These are phyloP conservation scores for Thereva unica DNA, from an alignment of 2,888 invertebrate genomes.

Conservation along the genomic window DNA sequence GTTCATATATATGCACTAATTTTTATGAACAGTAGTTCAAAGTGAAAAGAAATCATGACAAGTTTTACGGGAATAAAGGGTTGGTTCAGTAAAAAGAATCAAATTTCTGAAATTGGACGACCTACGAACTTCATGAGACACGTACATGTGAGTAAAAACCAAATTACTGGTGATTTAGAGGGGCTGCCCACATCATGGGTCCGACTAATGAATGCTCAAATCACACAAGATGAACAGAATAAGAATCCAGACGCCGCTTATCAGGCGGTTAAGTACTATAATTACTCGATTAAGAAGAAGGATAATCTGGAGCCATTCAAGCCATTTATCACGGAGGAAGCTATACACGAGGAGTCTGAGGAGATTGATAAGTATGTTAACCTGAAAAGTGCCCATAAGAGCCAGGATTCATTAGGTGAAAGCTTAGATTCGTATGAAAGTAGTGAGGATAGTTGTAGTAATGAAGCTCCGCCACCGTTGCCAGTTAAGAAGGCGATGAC, in stretches of 20 bases:
- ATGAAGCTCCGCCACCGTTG: constrained; percentile 53
- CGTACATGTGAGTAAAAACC: constrained; percentile 85
- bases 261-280: constrained; percentile 88
- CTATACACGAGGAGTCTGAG: constrained; percentile 80
- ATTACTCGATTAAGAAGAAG: constrained; percentile 83
- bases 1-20: too few species aligned
- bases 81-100: constrained; percentile 56
- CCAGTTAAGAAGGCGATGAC: constrained; percentile 58
- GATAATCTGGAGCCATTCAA: constrained; percentile 74
- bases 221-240: constrained; percentile 83
- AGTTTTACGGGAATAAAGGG: constrained; percentile 53
- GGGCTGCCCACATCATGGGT: constrained; percentile 86
- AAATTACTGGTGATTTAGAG: constrained; percentile 78
- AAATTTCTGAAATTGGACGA: constrained; percentile 68
- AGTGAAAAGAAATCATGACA: constrained; percentile 46
- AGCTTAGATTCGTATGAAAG: constrained; percentile 54
- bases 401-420: constrained; percentile 64
- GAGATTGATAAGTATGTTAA: constrained; percentile 78
- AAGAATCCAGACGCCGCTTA: constrained; percentile 89
- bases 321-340: constrained; percentile 78
- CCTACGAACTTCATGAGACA: constrained; percentile 85
- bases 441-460: constrained; percentile 23
- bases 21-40: neutral
- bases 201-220: constrained; percentile 76
- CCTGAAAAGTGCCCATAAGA: constrained; percentile 72